Evolutionary conservation across 1,140 invertebrate species (phyloP).

Genomic region (Epicauta chinensis): DNA sequence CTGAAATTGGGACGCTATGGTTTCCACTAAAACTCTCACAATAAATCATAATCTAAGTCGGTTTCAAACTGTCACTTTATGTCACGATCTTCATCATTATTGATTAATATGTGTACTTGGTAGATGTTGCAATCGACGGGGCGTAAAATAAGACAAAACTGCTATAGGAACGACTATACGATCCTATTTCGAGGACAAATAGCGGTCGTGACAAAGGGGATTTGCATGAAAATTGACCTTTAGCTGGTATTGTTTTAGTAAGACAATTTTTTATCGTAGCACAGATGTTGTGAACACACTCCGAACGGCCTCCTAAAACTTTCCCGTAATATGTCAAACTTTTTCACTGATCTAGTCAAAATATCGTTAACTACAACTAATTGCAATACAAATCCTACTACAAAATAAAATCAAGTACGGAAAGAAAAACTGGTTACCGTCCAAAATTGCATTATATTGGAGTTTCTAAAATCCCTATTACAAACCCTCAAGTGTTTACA

Average conservation of each 20-base stretch:
- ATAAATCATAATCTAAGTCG: constrained; percentile 19
- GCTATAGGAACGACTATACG: constrained; percentile 10
- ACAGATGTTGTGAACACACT: too few relatives aligned
- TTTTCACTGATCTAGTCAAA: too few relatives aligned
- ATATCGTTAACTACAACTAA: too few relatives aligned
- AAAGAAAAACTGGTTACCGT: too few relatives aligned
- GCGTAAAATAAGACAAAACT: constrained; percentile 32
- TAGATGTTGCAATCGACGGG: constrained; percentile 22
- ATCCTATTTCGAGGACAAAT: constrained; percentile 29
- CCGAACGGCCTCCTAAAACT: too few relatives aligned
- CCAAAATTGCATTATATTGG: too few relatives aligned
- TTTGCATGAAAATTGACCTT: constrained; percentile 37
- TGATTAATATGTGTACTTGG: constrained; percentile 29
- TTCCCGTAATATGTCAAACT: too few relatives aligned
- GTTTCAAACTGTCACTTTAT: constrained; percentile 10
- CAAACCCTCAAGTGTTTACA: too few relatives aligned
- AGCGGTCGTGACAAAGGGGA: constrained; percentile 30
- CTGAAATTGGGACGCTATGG: background rate
- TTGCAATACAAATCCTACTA: too few relatives aligned
- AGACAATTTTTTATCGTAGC: too few relatives aligned
- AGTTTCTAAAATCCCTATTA: too few relatives aligned
- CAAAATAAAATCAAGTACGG: too few relatives aligned
- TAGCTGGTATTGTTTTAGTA: background rate
- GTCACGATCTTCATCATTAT: constrained; percentile 1
- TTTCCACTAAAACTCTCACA: background rate